Percentiles rank a stretch among this genome's conserved stretches.
These are phyloP conservation scores for Axis porcinus DNA, from an alignment of 2,113 vertebrate genomes.

Conservation along the genomic window DNA sequence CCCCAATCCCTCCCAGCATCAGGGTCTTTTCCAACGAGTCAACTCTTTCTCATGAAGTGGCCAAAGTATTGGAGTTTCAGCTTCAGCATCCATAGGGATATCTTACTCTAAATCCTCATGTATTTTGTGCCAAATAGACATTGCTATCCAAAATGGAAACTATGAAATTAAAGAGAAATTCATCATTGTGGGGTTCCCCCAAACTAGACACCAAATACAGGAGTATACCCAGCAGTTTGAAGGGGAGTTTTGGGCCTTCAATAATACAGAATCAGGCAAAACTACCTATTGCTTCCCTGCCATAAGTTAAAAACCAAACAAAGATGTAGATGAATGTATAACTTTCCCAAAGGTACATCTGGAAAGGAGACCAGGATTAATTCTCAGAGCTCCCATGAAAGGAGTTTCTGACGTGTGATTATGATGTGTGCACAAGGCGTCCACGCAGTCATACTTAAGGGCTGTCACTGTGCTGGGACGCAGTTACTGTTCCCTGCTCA, in stretches of 20 bases:
- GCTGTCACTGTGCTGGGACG: not conserved
- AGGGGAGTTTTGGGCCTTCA: not conserved
- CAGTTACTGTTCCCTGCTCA: not conserved
- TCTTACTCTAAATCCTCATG: not conserved
- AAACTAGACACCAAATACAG: not conserved
- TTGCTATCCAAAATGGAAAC: not conserved
- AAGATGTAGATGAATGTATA: not conserved
- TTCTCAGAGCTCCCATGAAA: conserved; percentile 30
- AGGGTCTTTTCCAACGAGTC: too few relatives aligned
- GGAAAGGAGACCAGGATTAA: not conserved
- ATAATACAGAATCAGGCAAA: not conserved
- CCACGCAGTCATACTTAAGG: not conserved
- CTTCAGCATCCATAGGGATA: too few relatives aligned
- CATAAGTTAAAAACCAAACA: not conserved
- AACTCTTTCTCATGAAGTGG: too few relatives aligned
- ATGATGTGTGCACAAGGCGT: not conserved
- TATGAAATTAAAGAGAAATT: not conserved
- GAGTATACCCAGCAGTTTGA: not conserved
- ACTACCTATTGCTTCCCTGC: not conserved
- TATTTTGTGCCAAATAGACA: not conserved
- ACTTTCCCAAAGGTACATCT: conserved; percentile 5
- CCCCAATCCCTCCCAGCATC: too few relatives aligned
- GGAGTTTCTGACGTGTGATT: not conserved
- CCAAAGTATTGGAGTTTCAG: too few relatives aligned
- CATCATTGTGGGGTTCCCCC: not conserved